phyloP scores from a whole-genome alignment of 2,113 vertebrate genomes.

The Amphiprion ocellaris region DNA sequence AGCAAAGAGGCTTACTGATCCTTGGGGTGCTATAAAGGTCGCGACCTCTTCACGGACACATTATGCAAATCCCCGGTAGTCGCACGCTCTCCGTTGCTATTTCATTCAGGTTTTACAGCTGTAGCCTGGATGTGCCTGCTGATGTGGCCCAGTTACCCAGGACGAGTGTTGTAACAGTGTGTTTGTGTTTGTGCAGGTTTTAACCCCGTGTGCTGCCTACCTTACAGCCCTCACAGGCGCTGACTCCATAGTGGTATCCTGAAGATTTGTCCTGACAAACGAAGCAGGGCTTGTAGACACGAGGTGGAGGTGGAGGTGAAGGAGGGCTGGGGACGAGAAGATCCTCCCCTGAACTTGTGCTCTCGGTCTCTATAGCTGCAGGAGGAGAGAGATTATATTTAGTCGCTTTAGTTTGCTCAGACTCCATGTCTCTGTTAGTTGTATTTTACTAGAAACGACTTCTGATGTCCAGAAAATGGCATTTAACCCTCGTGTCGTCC shows the following conservation, averaged over 20 bases:
- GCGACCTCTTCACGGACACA: constrained; percentile 33
- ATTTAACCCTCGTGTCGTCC: too few species aligned
- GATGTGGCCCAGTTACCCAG: neutral
- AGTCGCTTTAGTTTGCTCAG: neutral
- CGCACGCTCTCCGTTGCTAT: neutral
- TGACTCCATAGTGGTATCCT: constrained; percentile 88
- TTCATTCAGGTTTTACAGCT: constrained; percentile 9
- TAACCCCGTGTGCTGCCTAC: constrained; percentile 72
- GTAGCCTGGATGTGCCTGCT: neutral
- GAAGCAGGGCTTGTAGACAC: constrained; percentile 80
- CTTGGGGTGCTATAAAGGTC: constrained; percentile 57
- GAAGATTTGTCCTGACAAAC: constrained; percentile 81
- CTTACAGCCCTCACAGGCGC: constrained; percentile 95
- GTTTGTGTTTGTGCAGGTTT: neutral
- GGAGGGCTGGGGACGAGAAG: constrained; percentile 86
- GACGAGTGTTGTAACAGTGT: neutral
- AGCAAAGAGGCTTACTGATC: constrained; percentile 68
- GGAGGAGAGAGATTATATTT: neutral
- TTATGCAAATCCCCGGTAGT: constrained; percentile 38
- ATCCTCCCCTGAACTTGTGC: constrained; percentile 92
- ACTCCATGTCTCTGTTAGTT: too few species aligned
- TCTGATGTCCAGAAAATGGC: too few species aligned
- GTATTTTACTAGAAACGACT: too few species aligned
- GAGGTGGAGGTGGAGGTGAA: constrained; percentile 73
- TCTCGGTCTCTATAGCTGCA: constrained; percentile 93